Evolutionary conservation across 1,140 invertebrate genomes (phyloP).

Genomic region (Drosophila busckii): DNA sequence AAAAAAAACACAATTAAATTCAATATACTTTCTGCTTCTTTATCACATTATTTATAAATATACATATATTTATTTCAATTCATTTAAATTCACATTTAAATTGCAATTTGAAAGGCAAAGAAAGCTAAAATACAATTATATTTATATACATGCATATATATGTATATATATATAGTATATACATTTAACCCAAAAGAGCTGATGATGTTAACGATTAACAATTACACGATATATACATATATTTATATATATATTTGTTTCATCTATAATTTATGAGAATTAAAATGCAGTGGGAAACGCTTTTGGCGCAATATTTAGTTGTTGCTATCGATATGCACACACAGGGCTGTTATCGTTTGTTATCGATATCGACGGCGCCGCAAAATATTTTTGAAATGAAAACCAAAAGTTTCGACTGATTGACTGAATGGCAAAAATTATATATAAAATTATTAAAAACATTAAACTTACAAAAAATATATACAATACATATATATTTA

Average conservation of each 20-base stretch:
- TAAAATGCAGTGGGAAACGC: conserved; percentile 70
- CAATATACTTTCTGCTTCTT: conserved; percentile 3
- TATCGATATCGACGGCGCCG: conserved; percentile 19
- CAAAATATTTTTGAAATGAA: too few relatives aligned
- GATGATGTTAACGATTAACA: too few relatives aligned
- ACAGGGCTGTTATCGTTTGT: conserved; percentile 25
- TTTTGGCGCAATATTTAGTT: conserved; percentile 50
- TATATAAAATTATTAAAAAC: conserved; percentile 24
- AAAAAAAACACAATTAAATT: conserved; percentile 6
- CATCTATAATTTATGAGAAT: conserved; percentile 66
- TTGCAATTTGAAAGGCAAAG: conserved; percentile 52
- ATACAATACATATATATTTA: conserved; percentile 32
- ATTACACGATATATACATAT: conserved; percentile 15
- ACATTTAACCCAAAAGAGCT: too few relatives aligned
- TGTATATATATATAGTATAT: conserved; percentile 22
- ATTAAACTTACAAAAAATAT: conserved; percentile 40
- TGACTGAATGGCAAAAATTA: conserved; percentile 79
- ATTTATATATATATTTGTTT: conserved; percentile 30
- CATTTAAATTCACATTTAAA: conserved; percentile 62
- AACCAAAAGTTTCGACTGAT: conserved; percentile 78
- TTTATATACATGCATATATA: conserved; percentile 10
- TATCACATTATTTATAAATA: too few relatives aligned
- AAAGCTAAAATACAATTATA: conserved; percentile 9
- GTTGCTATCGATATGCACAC: conserved; percentile 41
- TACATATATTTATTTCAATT: conserved; percentile 46